Percentiles rank a stretch among this genome's conserved stretches.
Evolutionary conservation across 2,888 invertebrate species (phyloP).

Genomic region (Napeogenes sylphis): DNA sequence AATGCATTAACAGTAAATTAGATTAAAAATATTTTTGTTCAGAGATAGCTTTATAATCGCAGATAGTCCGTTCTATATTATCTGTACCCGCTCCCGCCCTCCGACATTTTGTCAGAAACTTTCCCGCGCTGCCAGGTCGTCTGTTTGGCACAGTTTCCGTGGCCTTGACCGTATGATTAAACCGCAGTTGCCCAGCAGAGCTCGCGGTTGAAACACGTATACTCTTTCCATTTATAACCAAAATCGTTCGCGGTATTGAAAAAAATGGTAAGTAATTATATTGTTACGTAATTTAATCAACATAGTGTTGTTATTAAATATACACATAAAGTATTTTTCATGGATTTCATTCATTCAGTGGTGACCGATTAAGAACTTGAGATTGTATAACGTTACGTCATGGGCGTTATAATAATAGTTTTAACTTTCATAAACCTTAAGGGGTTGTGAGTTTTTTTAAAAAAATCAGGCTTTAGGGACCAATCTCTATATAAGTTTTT

Average conservation of each 20-base stretch:
- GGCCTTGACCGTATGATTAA: slow-evolving; percentile 62
- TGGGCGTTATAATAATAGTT: slow-evolving; percentile 38
- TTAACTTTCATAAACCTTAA: slow-evolving; percentile 10
- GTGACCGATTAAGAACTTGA: slow-evolving; percentile 5
- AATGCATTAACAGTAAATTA: neutral
- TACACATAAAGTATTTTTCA: too few species aligned
- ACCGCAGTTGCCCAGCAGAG: slow-evolving; percentile 64
- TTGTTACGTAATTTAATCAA: neutral
- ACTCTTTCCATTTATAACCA: slow-evolving; percentile 34
- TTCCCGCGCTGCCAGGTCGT: slow-evolving; percentile 63
- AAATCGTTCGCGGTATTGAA: slow-evolving; percentile 42
- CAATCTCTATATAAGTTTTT: too few species aligned
- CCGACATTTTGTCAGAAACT: slow-evolving; percentile 28
- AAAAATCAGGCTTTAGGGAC: neutral
- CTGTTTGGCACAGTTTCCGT: slow-evolving; percentile 66
- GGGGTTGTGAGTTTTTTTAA: neutral
- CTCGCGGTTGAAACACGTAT: slow-evolving; percentile 37
- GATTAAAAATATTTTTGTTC: neutral
- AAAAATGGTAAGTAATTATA: slow-evolving; percentile 59
- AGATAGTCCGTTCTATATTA: neutral
- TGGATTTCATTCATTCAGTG: too few species aligned
- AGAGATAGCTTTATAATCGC: neutral
- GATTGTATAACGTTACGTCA: slow-evolving; percentile 42
- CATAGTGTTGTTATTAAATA: neutral
- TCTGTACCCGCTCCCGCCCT: slow-evolving; percentile 32